Evolutionary conservation across 2,113 vertebrate species (phyloP).

Genomic region (Leucopsar rothschildi): DNA sequence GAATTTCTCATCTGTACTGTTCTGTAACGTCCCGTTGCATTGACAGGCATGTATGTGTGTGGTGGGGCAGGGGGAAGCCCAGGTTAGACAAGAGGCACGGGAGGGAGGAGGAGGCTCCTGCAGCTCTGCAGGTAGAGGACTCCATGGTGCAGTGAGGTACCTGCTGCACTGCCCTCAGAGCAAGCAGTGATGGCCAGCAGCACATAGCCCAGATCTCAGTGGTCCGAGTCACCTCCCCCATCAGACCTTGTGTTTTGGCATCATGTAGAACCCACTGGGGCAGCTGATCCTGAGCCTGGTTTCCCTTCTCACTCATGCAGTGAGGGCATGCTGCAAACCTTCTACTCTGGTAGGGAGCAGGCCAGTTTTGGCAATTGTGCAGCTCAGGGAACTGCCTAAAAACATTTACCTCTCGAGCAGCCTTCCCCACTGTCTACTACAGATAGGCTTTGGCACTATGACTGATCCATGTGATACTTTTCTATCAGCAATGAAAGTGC

Average conservation of each 20-base stretch:
- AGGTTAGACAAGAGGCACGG: not conserved
- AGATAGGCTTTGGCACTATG: not conserved
- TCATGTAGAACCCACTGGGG: not conserved
- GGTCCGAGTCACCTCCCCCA: not conserved
- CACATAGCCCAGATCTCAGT: not conserved
- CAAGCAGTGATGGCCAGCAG: not conserved
- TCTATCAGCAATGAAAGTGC: fast-evolving
- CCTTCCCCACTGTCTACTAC: not conserved
- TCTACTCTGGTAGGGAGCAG: not conserved
- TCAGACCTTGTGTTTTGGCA: not conserved
- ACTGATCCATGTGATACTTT: not conserved
- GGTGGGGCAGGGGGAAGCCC: not conserved
- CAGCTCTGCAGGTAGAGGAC: not conserved
- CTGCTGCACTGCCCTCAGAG: not conserved
- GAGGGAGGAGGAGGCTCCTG: not conserved
- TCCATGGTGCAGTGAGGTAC: not conserved
- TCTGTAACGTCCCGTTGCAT: not conserved
- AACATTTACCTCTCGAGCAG: not conserved
- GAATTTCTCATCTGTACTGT: not conserved
- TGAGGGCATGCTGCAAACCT: not conserved
- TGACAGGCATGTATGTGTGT: not conserved
- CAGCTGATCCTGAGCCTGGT: not conserved
- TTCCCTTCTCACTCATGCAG: not conserved
- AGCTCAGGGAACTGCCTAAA: not conserved
- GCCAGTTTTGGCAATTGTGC: not conserved